These are phyloP conservation scores for Ceratoteleas bidentatus DNA, from an alignment of 1,140 invertebrate species.

Conservation along the genomic window DNA sequence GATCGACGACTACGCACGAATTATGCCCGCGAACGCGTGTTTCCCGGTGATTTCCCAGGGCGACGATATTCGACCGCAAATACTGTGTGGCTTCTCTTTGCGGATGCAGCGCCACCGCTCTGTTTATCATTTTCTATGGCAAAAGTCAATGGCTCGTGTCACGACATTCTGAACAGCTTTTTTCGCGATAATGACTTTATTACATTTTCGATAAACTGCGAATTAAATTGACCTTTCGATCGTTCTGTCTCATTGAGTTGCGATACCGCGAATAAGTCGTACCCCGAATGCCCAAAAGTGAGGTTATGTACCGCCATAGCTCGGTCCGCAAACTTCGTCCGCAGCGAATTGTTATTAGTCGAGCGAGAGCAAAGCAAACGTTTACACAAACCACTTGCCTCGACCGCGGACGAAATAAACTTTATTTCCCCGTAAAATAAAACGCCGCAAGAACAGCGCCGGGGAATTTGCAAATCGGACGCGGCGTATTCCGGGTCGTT, in stretches of 20 bases:
- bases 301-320: too few species aligned
- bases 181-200: not conserved
- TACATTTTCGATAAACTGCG: too few species aligned
- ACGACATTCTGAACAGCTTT: not conserved
- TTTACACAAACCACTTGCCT: too few species aligned
- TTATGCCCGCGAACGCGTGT: constrained; percentile 29
- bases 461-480: constrained; percentile 10
- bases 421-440: not conserved
- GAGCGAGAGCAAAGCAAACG: too few species aligned
- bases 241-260: too few species aligned
- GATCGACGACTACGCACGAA: constrained; percentile 43
- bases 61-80: constrained; percentile 17
- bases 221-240: not conserved
- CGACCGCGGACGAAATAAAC: not conserved
- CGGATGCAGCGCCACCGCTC: not conserved
- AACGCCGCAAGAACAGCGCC: not conserved
- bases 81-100: not conserved
- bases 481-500: not conserved
- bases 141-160: not conserved
- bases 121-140: not conserved
- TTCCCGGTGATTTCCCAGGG: constrained; percentile 49
- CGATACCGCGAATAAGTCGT: too few species aligned
- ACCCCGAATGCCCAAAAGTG: too few species aligned
- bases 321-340: not conserved
- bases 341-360: not conserved